Conservation (phyloP, 2,888 invertebrate species). For the Coleophora flavipennella region DNA sequence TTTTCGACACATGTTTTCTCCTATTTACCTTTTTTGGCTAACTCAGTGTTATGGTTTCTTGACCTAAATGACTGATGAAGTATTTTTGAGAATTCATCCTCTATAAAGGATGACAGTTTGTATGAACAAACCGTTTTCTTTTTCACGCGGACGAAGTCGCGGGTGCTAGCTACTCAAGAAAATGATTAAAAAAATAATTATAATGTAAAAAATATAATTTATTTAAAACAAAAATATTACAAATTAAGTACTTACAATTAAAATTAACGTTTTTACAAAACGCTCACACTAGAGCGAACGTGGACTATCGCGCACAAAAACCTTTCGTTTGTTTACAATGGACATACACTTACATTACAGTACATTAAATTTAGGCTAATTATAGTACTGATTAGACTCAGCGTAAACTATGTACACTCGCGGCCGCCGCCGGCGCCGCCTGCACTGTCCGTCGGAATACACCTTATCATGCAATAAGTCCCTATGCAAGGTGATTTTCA, state of each 20-base stretch:
- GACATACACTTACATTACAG: slow-evolving; percentile 41
- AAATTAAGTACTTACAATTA: slow-evolving; percentile 53
- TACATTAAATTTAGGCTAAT: slow-evolving; percentile 21
- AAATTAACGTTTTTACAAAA: slow-evolving; percentile 41
- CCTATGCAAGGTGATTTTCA: no score
- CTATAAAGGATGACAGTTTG: no score
- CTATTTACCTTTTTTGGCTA: no score
- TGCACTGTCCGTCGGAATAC: slow-evolving; percentile 31
- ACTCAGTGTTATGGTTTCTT: no score
- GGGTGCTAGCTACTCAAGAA: no score
- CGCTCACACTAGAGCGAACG: slow-evolving; percentile 24
- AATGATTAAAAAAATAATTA: slow-evolving; percentile 7
- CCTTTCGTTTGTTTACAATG: slow-evolving; percentile 33
- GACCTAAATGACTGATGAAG: no score
- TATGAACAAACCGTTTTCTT: no score
- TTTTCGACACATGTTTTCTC: no score
- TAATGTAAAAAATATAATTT: slow-evolving; percentile 65
- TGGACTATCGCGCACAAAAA: slow-evolving; percentile 41
- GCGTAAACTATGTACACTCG: slow-evolving; percentile 47
- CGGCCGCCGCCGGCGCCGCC: slow-evolving; percentile 39
- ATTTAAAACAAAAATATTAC: slow-evolving; percentile 65
- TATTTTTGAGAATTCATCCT: no score
- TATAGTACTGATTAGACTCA: slow-evolving; percentile 64
- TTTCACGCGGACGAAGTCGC: no score
- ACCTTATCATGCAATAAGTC: no score